phyloP scores from a whole-genome alignment of 2,113 vertebrate species.

The Chunga burmeisteri region DNA sequence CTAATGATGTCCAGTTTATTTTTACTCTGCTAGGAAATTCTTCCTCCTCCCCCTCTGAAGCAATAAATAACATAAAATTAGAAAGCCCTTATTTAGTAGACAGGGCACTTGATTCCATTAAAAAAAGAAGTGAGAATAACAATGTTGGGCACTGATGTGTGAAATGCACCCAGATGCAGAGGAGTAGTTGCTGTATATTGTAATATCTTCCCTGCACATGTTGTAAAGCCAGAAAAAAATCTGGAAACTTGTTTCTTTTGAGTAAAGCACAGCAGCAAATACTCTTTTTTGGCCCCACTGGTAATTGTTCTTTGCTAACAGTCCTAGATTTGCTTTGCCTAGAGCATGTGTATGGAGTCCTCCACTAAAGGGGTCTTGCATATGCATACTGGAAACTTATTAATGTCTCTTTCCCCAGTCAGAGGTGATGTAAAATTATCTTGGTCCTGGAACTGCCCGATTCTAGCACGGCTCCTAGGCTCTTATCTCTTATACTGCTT shows the following conservation, averaged over 20 bases:
- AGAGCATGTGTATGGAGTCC: background rate
- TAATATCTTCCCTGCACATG: constrained; percentile 59
- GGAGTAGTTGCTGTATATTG: constrained; percentile 35
- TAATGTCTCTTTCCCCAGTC: background rate
- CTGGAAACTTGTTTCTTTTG: constrained; percentile 22
- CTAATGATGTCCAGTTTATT: constrained; percentile 44
- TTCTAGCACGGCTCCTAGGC: background rate
- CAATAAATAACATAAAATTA: constrained; percentile 76
- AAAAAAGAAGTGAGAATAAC: constrained; percentile 84
- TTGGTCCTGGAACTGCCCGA: background rate
- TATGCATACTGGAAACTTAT: background rate
- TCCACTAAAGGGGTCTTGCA: background rate
- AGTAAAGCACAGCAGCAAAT: background rate
- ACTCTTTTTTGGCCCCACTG: background rate
- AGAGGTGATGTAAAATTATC: background rate
- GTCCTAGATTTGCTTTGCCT: background rate
- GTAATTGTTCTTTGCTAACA: background rate
- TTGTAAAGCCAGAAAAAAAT: constrained; percentile 29
- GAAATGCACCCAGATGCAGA: constrained; percentile 73
- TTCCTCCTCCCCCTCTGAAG: constrained; percentile 66
- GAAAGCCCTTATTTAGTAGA: constrained; percentile 73
- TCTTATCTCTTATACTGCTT: background rate
- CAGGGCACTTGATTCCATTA: constrained; percentile 69
- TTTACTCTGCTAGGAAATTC: constrained; percentile 70
- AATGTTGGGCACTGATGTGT: constrained; percentile 66